Evolutionary conservation across 1,140 invertebrate species (phyloP).

Genomic region (Drosophila chauvacae): DNA sequence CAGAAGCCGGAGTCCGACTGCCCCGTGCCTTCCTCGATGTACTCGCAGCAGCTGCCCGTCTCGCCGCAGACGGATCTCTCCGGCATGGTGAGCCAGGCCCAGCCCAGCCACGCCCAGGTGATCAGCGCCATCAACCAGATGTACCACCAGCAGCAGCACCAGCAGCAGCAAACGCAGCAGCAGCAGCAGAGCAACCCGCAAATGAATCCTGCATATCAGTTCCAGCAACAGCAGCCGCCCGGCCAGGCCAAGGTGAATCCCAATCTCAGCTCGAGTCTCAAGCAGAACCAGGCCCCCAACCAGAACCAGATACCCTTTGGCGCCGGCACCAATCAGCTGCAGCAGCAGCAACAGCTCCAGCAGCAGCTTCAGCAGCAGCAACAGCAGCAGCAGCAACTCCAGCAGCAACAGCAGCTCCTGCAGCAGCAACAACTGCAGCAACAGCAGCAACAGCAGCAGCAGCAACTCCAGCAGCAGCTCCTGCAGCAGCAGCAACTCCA

Average conservation of each 20-base stretch:
- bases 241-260: constrained; percentile 56
- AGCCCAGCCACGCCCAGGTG: constrained; percentile 71
- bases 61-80: constrained; percentile 82
- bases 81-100: constrained; percentile 66
- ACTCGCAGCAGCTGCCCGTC: constrained; percentile 79
- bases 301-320: constrained; percentile 44
- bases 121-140: constrained; percentile 76
- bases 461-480: constrained; percentile 63
- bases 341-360: constrained; percentile 41
- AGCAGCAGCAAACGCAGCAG: constrained; percentile 43
- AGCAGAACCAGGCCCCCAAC: constrained; percentile 26
- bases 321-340: constrained; percentile 50
- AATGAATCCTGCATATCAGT: constrained; percentile 80
- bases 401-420: constrained; percentile 29
- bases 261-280: constrained; percentile 31
- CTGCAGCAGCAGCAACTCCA: constrained; percentile 49
- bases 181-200: constrained; percentile 72
- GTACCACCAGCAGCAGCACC: constrained; percentile 76
- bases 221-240: constrained; percentile 74
- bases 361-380: constrained; percentile 25
- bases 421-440: constrained; percentile 44
- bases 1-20: constrained; percentile 68
- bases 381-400: constrained; percentile 36
- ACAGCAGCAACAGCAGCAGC: constrained; percentile 47
- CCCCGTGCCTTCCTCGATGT: constrained; percentile 77